A percentile compares a stretch with the other conserved stretches of the same genome.
Evolutionary conservation across 2,113 vertebrate species (phyloP).

Genomic region (Sander lucioperca): DNA sequence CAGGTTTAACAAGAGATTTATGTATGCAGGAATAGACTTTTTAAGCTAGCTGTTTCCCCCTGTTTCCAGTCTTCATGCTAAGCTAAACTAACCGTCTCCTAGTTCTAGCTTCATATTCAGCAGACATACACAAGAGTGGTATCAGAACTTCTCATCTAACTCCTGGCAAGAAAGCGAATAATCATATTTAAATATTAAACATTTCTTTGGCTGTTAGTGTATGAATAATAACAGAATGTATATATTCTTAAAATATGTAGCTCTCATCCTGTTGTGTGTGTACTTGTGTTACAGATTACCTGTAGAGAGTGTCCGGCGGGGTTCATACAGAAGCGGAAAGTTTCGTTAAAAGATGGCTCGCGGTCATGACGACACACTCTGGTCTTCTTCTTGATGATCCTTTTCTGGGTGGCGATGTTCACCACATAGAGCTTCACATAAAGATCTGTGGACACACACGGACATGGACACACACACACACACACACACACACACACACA

Average conservation of each 20-base stretch:
- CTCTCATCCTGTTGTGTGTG: not conserved
- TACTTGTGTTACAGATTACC: constrained; percentile 41
- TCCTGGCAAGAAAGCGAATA: not conserved
- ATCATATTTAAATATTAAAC: not conserved
- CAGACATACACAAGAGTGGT: not conserved
- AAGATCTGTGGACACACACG: constrained; percentile 85
- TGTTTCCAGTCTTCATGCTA: not conserved
- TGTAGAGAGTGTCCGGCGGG: constrained; percentile 90
- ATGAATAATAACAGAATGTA: not conserved
- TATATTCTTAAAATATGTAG: not conserved
- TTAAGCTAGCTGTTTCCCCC: not conserved
- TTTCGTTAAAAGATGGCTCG: constrained; percentile 98
- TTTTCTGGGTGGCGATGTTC: constrained; percentile 96
- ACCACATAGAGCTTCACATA: constrained; percentile 99
- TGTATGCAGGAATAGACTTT: not conserved
- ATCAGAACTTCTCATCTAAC: not conserved
- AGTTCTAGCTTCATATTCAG: not conserved
- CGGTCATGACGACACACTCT: constrained; percentile 98
- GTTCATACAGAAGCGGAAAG: constrained; percentile 96
- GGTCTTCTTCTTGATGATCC: constrained; percentile 99
- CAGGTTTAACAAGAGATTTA: not conserved
- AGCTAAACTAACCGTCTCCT: not conserved
- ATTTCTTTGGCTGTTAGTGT: not conserved
- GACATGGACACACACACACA: not conserved
- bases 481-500: constrained; percentile 18